A percentile compares a stretch with the other conserved stretches of the same genome.
Evolutionary conservation across 1,140 invertebrate genomes (phyloP).

Genomic region (Drosophila bipectinata): DNA sequence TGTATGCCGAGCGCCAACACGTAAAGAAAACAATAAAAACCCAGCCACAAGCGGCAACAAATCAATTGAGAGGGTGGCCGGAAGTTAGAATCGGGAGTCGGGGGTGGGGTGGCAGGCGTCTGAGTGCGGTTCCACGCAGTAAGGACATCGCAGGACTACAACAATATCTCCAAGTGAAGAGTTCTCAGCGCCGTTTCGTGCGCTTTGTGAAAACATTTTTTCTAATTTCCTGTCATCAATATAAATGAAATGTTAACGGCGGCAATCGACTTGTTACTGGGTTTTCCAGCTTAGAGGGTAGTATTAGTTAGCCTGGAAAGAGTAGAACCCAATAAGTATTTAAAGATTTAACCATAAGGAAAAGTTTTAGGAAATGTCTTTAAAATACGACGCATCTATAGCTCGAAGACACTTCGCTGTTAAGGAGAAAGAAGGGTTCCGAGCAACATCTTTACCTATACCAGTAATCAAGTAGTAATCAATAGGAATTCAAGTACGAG

Average conservation of each 20-base stretch:
- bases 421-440: no score
- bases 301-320: background rate
- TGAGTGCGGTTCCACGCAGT: background rate
- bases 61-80: slow-evolving; percentile 56
- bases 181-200: slow-evolving; percentile 31
- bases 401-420: no score
- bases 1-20: slow-evolving; percentile 57
- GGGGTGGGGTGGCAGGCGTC: background rate
- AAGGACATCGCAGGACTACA: slow-evolving; percentile 24
- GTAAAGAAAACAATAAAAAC: slow-evolving; percentile 49
- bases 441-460: no score
- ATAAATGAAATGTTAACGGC: slow-evolving; percentile 74
- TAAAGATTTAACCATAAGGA: no score
- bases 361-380: no score
- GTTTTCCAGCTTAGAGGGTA: background rate
- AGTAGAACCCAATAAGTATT: no score
- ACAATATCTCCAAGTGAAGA: slow-evolving; percentile 34
- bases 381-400: no score
- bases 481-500: background rate
- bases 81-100: background rate
- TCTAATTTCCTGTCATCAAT: slow-evolving; percentile 82
- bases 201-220: slow-evolving; percentile 71
- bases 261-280: slow-evolving; percentile 26
- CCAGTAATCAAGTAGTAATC: no score
- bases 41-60: slow-evolving; percentile 35